Percentiles rank a stretch among this genome's conserved stretches.
phyloP scores from a whole-genome alignment of 2,113 vertebrate genomes.

The Hemiprocne comata region DNA sequence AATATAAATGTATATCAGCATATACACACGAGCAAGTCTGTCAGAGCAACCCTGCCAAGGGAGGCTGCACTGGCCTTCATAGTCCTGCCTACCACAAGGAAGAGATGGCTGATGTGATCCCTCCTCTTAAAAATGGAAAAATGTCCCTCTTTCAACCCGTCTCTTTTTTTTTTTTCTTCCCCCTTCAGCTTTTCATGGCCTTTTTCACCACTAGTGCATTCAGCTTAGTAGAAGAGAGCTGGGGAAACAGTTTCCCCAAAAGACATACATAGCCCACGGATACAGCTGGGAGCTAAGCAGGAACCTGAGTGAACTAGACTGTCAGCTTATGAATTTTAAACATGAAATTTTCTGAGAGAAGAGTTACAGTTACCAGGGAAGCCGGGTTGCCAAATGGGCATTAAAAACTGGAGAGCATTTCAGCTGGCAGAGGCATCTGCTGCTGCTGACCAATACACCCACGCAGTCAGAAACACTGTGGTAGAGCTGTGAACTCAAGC shows the following conservation, averaged over 20 bases:
- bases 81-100: background rate
- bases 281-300: background rate
- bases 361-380: background rate
- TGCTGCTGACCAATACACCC: background rate
- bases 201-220: background rate
- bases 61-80: background rate
- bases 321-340: background rate
- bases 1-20: no score
- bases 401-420: background rate
- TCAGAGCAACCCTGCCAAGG: background rate
- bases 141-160: background rate
- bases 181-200: background rate
- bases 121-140: background rate
- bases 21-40: background rate
- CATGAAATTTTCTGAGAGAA: background rate
- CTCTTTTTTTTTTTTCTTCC: background rate
- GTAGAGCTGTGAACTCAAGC: fast-evolving
- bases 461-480: background rate
- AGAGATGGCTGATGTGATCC: background rate
- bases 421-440: background rate
- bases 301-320: background rate
- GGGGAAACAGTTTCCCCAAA: background rate
- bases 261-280: fast-evolving
- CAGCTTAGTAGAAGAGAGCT: background rate
- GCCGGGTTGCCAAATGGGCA: background rate